These are phyloP conservation scores for Oreocharis arfaki DNA, from an alignment of 2,113 vertebrate genomes.

Conservation along the genomic window DNA sequence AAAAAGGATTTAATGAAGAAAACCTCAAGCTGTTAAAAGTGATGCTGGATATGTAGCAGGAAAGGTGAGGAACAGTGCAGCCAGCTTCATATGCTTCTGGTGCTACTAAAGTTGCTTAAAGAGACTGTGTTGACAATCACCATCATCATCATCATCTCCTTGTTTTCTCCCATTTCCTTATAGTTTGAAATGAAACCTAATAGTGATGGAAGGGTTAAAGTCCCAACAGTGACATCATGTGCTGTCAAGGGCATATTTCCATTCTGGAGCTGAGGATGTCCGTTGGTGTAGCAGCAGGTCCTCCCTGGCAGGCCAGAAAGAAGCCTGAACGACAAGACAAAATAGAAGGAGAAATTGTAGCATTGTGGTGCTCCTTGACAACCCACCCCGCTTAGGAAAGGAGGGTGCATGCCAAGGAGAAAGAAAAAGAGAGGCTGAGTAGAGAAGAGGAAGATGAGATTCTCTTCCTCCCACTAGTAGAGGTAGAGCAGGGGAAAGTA, in stretches of 20 bases:
- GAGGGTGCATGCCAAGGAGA: not conserved
- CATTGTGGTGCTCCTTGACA: not conserved
- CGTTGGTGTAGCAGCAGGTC: not conserved
- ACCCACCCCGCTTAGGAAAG: not conserved
- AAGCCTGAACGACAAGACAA: not conserved
- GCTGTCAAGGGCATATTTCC: not conserved
- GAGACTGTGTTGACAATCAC: not conserved
- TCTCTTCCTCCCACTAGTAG: not conserved
- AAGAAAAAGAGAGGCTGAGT: not conserved
- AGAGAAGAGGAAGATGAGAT: not conserved
- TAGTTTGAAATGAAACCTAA: not conserved
- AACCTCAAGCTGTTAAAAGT: constrained; percentile 6
- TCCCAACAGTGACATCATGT: not conserved
- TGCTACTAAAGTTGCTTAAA: not conserved
- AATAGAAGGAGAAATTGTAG: not conserved
- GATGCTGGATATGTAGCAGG: not conserved
- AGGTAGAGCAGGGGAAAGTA: not conserved
- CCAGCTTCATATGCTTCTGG: not conserved
- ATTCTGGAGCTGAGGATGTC: not conserved
- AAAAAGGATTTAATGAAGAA: not conserved
- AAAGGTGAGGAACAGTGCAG: not conserved
- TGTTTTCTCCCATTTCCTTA: not conserved
- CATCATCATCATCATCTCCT: not conserved
- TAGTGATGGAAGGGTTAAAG: not conserved
- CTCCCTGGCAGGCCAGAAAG: not conserved